Evolutionary conservation across 2,113 vertebrate species (phyloP).

Genomic region (Tachysurus fulvidraco): DNA sequence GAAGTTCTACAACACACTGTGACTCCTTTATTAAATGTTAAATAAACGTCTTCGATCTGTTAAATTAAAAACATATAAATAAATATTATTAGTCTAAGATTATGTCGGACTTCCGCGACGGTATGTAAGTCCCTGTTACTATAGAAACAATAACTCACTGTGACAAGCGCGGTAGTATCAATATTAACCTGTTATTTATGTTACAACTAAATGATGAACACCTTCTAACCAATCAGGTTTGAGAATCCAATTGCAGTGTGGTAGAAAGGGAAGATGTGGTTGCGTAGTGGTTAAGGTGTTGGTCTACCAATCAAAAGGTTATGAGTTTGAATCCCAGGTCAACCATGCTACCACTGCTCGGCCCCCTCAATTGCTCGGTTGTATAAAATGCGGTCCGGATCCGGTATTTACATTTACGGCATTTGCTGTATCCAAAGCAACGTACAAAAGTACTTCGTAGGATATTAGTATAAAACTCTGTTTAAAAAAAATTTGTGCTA

Average conservation of each 20-base stretch:
- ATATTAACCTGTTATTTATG: neutral
- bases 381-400: neutral
- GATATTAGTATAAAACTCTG: too few relatives aligned
- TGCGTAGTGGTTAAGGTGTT: too few relatives aligned
- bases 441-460: too few relatives aligned
- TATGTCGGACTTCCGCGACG: neutral
- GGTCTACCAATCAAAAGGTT: too few relatives aligned
- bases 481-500: too few relatives aligned
- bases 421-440: too few relatives aligned
- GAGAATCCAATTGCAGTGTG: neutral
- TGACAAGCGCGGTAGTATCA: neutral
- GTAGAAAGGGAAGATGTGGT: too few relatives aligned
- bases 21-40: too few relatives aligned
- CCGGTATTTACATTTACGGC: neutral
- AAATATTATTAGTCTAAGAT: neutral
- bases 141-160: neutral
- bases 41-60: neutral
- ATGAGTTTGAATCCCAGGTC: too few relatives aligned
- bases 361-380: too few relatives aligned
- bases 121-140: neutral
- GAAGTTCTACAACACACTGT: too few relatives aligned
- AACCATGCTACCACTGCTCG: too few relatives aligned
- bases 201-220: neutral
- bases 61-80: neutral
- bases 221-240: neutral